Evolutionary conservation across 2,888 invertebrate genomes (phyloP).

Genomic region (Zaprionus lineosus): DNA sequence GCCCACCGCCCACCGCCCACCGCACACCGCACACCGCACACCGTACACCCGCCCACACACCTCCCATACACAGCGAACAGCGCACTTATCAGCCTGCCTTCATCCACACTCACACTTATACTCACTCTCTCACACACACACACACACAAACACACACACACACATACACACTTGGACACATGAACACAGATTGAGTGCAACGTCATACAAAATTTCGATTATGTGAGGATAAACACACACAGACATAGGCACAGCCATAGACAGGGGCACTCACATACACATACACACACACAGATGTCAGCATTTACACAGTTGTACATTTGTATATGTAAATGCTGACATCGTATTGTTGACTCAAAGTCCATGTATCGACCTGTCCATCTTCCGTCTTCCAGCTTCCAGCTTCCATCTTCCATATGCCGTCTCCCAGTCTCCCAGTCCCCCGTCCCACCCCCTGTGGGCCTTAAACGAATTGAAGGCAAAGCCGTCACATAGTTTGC

Average conservation of each 20-base stretch:
- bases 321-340: slow-evolving; percentile 40
- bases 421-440: neutral
- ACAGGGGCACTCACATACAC: too few species aligned
- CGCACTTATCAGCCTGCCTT: too few species aligned
- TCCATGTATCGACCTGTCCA: slow-evolving; percentile 11
- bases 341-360: slow-evolving; percentile 49
- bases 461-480: slow-evolving; percentile 36
- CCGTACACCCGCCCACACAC: slow-evolving; percentile 28
- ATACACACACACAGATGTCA: too few species aligned
- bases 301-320: too few species aligned
- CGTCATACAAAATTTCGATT: slow-evolving; percentile 48
- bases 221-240: slow-evolving; percentile 49
- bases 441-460: neutral
- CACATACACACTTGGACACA: slow-evolving; percentile 5
- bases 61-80: too few species aligned
- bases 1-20: too few species aligned
- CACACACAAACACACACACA: slow-evolving; percentile 1
- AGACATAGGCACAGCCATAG: too few species aligned
- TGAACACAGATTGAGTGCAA: slow-evolving; percentile 9
- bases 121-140: slow-evolving; percentile 3
- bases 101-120: too few species aligned
- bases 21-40: too few species aligned
- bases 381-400: neutral
- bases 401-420: neutral
- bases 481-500: slow-evolving; percentile 49